phyloP scores from a whole-genome alignment of 2,797 vertebrate genomes.

The Meriones psammophilus region DNA sequence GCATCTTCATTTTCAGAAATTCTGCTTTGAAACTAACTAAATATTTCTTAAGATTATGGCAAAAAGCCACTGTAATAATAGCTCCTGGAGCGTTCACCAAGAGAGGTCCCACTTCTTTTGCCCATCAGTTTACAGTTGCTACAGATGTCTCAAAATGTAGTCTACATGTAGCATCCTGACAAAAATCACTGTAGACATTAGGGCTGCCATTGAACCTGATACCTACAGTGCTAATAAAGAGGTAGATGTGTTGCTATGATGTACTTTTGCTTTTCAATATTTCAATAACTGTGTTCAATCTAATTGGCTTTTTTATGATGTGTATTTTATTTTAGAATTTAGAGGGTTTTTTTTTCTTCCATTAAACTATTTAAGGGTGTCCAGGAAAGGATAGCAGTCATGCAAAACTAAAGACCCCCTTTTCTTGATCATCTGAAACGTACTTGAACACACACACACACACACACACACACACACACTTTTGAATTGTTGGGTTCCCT shows the following conservation, averaged over 20 bases:
- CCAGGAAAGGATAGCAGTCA: not conserved
- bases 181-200: conserved; percentile 47
- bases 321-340: conserved; percentile 45
- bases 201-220: not conserved
- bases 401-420: not conserved
- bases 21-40: conserved; percentile 53
- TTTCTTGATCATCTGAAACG: conserved; percentile 44
- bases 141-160: conserved; percentile 13
- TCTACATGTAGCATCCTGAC: not conserved
- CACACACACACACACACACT: conserved; percentile 69
- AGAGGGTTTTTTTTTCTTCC: not conserved
- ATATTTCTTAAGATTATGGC: not conserved
- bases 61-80: not conserved
- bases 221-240: conserved; percentile 56
- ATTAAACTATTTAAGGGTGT: not conserved
- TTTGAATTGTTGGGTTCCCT: conserved; percentile 88
- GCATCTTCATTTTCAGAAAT: conserved; percentile 31
- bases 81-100: conserved; percentile 20
- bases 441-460: conserved; percentile 75
- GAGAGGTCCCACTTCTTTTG: conserved; percentile 4
- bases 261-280: conserved; percentile 22
- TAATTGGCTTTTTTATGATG: conserved; percentile 31
- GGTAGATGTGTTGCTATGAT: not conserved
- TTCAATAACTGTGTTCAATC: not conserved
- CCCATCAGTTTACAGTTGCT: conserved; percentile 9